Percentiles rank a stretch among this genome's conserved stretches.
phyloP scores from a whole-genome alignment of 2,113 vertebrate genomes.

The Paramormyrops kingsleyae region DNA sequence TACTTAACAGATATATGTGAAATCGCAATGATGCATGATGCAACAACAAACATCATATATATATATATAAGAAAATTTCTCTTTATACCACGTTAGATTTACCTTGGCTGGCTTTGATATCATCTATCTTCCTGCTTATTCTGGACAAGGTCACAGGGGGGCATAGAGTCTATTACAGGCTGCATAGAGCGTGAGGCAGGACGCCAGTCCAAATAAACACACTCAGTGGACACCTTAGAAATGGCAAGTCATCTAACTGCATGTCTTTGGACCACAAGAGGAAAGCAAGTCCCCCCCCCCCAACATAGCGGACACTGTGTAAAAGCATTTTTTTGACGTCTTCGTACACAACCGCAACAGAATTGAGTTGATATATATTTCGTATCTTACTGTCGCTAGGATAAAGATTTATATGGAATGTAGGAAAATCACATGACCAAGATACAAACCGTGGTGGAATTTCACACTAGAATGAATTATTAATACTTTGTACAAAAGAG shows the following conservation, averaged over 20 bases:
- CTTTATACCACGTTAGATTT: not conserved
- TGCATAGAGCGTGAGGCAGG: not conserved
- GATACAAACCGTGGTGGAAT: not conserved
- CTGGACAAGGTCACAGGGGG: not conserved
- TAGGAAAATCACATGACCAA: not conserved
- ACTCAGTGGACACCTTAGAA: not conserved
- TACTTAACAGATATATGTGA: not conserved
- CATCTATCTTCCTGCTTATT: not conserved
- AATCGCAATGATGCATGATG: not conserved
- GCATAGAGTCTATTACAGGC: not conserved
- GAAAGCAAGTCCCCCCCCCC: not conserved
- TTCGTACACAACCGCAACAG: not conserved
- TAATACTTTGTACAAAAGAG: not conserved
- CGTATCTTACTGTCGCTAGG: not conserved
- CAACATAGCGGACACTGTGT: not conserved
- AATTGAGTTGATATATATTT: not conserved
- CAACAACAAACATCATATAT: not conserved
- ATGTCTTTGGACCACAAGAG: not conserved
- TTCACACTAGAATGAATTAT: not conserved
- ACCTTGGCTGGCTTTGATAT: not conserved
- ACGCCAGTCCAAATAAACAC: not conserved
- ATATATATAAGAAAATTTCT: not conserved
- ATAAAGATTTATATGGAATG: not conserved
- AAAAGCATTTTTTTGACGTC: not conserved
- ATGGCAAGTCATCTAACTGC: not conserved